Conservation (phyloP, 2,888 invertebrate species). For the Anthophora plumipes region DNA sequence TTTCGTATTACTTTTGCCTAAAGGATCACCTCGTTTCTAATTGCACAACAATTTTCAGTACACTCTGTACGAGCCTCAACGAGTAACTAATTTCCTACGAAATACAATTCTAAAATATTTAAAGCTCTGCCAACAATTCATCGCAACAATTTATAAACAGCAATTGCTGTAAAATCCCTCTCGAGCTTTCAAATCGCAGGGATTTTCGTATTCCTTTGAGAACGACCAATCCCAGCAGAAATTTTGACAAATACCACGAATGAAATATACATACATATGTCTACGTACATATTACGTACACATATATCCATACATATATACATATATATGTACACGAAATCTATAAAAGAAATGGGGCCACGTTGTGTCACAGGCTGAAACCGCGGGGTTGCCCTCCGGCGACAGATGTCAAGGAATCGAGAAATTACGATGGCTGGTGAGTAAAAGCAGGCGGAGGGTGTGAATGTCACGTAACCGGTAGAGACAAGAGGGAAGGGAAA, state of each 20-base stretch:
- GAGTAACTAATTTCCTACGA: not conserved
- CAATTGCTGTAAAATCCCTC: constrained; percentile 6
- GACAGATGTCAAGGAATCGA: constrained; percentile 57
- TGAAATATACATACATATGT: not conserved
- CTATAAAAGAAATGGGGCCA: constrained; percentile 37
- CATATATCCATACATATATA: too few species aligned
- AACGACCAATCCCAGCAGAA: constrained; percentile 10
- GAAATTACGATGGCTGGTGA: constrained; percentile 59
- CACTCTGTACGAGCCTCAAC: not conserved
- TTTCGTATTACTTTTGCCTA: too few species aligned
- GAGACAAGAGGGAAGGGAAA: constrained; percentile 29
- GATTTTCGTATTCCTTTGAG: not conserved
- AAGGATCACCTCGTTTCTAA: too few species aligned
- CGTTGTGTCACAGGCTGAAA: constrained; percentile 33
- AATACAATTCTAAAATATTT: not conserved
- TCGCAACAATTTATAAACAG: not conserved
- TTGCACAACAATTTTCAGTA: too few species aligned
- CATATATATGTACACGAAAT: not conserved
- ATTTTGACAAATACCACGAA: constrained; percentile 40
- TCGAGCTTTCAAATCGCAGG: not conserved
- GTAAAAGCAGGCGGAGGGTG: constrained; percentile 41
- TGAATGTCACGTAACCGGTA: constrained; percentile 49
- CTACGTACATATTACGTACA: not conserved
- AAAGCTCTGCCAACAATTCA: not conserved
- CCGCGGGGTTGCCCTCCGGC: constrained; percentile 41